Evolutionary conservation across 1,140 invertebrate genomes (phyloP), one percentile per base, ranked within the genome.

Genomic region (Physella acuta): DNA sequence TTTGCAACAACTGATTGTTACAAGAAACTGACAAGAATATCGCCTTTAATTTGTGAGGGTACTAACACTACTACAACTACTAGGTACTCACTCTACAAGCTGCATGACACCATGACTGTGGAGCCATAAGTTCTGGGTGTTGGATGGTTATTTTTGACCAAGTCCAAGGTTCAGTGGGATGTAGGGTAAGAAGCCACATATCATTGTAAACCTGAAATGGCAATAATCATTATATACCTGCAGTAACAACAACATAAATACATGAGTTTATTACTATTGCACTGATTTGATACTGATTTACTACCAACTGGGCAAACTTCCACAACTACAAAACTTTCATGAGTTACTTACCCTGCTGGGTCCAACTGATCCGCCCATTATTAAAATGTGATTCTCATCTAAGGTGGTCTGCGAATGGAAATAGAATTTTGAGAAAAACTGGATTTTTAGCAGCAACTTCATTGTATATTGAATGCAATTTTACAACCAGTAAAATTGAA

Each of bases 61-160:
- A n/a, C n/a, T n/a, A n/a, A n/a, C n/a, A n/a, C n/a, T n/a, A n/a
- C n/a, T n/a, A n/a, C n/a, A n/a, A n/a, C n/a, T n/a, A n/a, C n/a
- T n/a, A n/a, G n/a, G n/a, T 14, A 52, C 73, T 67, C 67, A 93
- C 91, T 83, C 90, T 93, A 83, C 94, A 95, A 67, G 92, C 93
- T 70, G 93, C 93, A 88, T 95, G 94, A 85, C 93, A 95, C 92
- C 94, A 95, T 77, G 96, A 90, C 80, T 94, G 92, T 3, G 91
- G 89, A 24, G 94, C 91, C 44, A 90, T 90, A 86, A 90, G 90
- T 78, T 93, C 90, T 75, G 89, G 88, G 82, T 93, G 91, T 67
- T 88, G 85, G 20, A 96, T 88, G 61, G 87, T 88, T 30, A 97
- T 86, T 82, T 91, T 88, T 75, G 88, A 89, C 95, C 95, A 98